These are phyloP conservation scores for Troides aeacus DNA, from an alignment of 2,888 invertebrate species.

Conservation along the genomic window DNA sequence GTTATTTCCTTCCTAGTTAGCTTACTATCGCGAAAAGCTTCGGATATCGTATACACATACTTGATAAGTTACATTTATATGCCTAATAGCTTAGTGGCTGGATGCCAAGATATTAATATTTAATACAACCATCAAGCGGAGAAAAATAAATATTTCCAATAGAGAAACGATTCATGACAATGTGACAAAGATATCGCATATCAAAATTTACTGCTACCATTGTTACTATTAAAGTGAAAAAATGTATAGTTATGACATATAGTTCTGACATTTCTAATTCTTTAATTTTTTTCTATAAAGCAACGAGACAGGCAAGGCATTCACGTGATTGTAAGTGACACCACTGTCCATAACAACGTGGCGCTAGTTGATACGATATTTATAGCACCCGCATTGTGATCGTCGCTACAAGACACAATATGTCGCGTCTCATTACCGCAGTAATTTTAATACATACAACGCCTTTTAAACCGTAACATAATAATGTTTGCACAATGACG, in stretches of 20 bases:
- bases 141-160: not conserved
- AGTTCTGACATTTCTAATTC: too few species aligned
- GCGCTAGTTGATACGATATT: too few species aligned
- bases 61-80: slow-evolving; percentile 13
- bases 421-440: too few species aligned
- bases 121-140: slow-evolving; percentile 15
- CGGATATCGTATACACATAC: slow-evolving; percentile 1
- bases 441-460: too few species aligned
- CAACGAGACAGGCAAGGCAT: too few species aligned
- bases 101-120: slow-evolving; percentile 20
- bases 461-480: too few species aligned
- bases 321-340: too few species aligned
- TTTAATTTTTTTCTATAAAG: too few species aligned
- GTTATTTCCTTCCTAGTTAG: slow-evolving; percentile 20
- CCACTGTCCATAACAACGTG: too few species aligned
- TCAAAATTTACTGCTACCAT: not conserved
- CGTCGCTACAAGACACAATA: too few species aligned
- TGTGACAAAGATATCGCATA: not conserved
- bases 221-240: not conserved
- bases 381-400: too few species aligned
- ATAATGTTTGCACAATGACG: too few species aligned
- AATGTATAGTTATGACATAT: not conserved
- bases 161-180: not conserved
- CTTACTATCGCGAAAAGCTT: slow-evolving; percentile 8
- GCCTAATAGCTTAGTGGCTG: slow-evolving; percentile 15